Percentiles rank a stretch among this genome's conserved stretches.
phyloP scores from a whole-genome alignment of 1,140 invertebrate species.

The Heliconius congener region DNA sequence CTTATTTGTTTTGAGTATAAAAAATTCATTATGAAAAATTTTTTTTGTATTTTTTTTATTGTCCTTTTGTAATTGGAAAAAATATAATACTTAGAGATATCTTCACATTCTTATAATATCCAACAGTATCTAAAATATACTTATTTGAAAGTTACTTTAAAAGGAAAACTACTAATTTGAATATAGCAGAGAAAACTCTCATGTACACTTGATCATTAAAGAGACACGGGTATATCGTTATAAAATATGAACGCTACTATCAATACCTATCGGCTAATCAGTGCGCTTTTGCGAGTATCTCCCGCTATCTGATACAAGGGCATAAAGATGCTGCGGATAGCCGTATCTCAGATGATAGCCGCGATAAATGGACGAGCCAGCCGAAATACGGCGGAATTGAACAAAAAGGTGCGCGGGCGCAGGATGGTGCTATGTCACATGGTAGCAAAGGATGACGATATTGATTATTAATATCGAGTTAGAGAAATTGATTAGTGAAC shows the following conservation, averaged over 20 bases:
- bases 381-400: slow-evolving; percentile 71
- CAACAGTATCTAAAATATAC: background rate
- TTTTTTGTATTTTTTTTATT: too few species aligned
- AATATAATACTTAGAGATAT: too few species aligned
- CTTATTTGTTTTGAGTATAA: too few species aligned
- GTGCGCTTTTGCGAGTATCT: slow-evolving; percentile 60
- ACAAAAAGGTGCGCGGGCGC: slow-evolving; percentile 68
- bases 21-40: too few species aligned
- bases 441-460: background rate
- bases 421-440: slow-evolving; percentile 46
- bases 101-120: background rate
- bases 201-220: slow-evolving; percentile 38
- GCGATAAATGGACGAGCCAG: slow-evolving; percentile 74
- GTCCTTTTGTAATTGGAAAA: too few species aligned
- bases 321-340: slow-evolving; percentile 71
- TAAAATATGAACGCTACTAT: slow-evolving; percentile 55
- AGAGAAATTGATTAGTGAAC: background rate
- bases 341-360: slow-evolving; percentile 73
- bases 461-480: background rate
- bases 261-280: slow-evolving; percentile 71
- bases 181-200: background rate
- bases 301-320: slow-evolving; percentile 66
- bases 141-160: background rate
- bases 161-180: background rate
- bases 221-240: slow-evolving; percentile 53